Conservation (phyloP, 2,888 invertebrate species). For the Erebia palarica region DNA sequence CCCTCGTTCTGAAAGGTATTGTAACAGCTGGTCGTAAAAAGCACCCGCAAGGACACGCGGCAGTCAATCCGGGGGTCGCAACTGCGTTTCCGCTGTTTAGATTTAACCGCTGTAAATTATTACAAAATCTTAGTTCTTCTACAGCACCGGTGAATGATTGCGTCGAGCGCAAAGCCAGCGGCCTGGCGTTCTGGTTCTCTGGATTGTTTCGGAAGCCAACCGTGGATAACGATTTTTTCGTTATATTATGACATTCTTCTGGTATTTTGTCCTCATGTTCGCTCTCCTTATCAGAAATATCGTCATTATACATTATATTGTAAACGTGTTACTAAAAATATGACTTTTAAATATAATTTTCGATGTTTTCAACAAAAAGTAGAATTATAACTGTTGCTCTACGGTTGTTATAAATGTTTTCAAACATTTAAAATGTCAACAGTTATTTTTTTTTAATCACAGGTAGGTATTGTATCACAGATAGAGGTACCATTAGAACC, state of each 20-base stretch:
- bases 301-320: slow-evolving; percentile 66
- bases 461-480: too few species aligned
- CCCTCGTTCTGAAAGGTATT: slow-evolving; percentile 71
- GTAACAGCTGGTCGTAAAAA: slow-evolving; percentile 60
- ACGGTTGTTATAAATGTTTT: not conserved
- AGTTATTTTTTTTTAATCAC: too few species aligned
- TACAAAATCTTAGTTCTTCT: slow-evolving; percentile 66
- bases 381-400: not conserved
- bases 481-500: too few species aligned
- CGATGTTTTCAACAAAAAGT: not conserved
- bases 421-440: slow-evolving; percentile 5
- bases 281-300: slow-evolving; percentile 73
- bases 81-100: slow-evolving; percentile 61
- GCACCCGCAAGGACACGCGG: slow-evolving; percentile 75
- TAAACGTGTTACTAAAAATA: slow-evolving; percentile 5
- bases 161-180: slow-evolving; percentile 69
- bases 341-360: slow-evolving; percentile 5
- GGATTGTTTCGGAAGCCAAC: slow-evolving; percentile 66
- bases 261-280: slow-evolving; percentile 67
- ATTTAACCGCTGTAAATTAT: slow-evolving; percentile 67
- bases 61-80: slow-evolving; percentile 56
- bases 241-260: slow-evolving; percentile 64
- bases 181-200: slow-evolving; percentile 65
- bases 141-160: slow-evolving; percentile 74
- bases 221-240: slow-evolving; percentile 72